Evolutionary conservation across 2,113 vertebrate genomes (phyloP), one percentile per base, ranked within the genome.

Genomic region (Dinomys branickii): DNA sequence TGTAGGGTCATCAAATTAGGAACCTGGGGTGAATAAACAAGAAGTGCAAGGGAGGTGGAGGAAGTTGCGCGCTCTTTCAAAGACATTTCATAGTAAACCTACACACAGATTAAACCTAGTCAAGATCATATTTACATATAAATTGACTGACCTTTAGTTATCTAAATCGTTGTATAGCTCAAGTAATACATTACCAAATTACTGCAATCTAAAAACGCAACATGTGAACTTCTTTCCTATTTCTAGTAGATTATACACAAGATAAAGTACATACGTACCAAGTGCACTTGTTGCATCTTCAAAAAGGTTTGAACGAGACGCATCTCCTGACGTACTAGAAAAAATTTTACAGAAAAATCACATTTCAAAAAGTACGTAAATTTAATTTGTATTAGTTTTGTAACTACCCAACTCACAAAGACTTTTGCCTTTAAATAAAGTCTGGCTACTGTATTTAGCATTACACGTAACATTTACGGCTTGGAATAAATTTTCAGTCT

Each of bases 241-340:
- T 33, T 71, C 80, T 17, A 30, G 77, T 0, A 50, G 11, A 20
- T 90, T 52, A 88, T 14, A 77, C 44, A n/a, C 7, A 71, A 83
- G 30, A 30, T 47, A 96, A 61, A 59, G 80, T 78, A 97, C 94
- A 94, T 52, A 95, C 98, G 99, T 99, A 99, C 99, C 99, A 97
- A 99, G 99, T 97, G 99, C 99, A 98, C 99, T 99, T 98, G 99
- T 99, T 75, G 99, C 99, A 98, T 99, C 99, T 96, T 99, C 99
- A 98, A 99, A 99, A 97, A 99, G 99, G 97, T 99, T 99, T 97
- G 99, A 99, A 96, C 99, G 99, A 97, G 99, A 98, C 96, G 98
- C 98, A 96, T 98, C 98, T 98, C 98, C 99, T 90, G 98, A 98
- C 97, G 99, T 98, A 98, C 99, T 99, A 98, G 61, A 98, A 97